A percentile compares a stretch with the other conserved stretches of the same genome.
Conservation (phyloP, 2,797 vertebrate species). For the Sebastes matsubarae region DNA sequence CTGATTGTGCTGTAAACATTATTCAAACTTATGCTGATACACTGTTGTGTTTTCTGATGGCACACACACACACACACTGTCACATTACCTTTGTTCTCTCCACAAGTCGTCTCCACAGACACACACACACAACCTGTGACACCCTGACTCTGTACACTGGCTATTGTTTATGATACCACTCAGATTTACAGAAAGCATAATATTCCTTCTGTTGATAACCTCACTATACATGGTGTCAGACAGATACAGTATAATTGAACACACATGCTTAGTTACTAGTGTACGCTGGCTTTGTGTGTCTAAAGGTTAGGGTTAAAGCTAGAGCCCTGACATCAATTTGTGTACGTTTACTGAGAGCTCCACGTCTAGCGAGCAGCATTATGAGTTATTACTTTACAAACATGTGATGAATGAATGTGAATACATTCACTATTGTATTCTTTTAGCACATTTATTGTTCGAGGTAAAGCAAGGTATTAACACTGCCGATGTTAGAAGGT, state of each 20-base stretch:
- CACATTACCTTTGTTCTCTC: constrained; percentile 6
- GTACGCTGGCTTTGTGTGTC: not conserved
- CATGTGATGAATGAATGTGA: not conserved
- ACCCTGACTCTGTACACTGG: not conserved
- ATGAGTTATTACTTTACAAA: not conserved
- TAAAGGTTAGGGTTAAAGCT: not conserved
- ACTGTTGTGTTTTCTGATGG: not conserved
- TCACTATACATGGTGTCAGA: not conserved
- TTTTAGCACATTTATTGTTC: not conserved
- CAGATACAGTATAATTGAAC: not conserved
- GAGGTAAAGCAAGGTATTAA: not conserved
- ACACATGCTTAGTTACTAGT: not conserved
- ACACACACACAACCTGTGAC: not conserved
- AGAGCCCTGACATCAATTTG: not conserved
- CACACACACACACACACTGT: not conserved
- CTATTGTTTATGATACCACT: not conserved
- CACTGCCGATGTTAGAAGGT: constrained; percentile 2
- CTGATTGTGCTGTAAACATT: constrained; percentile 27
- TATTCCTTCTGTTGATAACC: not conserved
- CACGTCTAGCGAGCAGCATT: not conserved
- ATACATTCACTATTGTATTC: not conserved
- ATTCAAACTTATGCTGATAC: constrained; percentile 1
- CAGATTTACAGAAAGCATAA: not conserved
- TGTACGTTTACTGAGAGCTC: not conserved
- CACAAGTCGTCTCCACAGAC: not conserved